Evolutionary conservation across 92 coral and sea anemone genomes (phyloP).

Genomic region (Zoanthus sociatus): DNA sequence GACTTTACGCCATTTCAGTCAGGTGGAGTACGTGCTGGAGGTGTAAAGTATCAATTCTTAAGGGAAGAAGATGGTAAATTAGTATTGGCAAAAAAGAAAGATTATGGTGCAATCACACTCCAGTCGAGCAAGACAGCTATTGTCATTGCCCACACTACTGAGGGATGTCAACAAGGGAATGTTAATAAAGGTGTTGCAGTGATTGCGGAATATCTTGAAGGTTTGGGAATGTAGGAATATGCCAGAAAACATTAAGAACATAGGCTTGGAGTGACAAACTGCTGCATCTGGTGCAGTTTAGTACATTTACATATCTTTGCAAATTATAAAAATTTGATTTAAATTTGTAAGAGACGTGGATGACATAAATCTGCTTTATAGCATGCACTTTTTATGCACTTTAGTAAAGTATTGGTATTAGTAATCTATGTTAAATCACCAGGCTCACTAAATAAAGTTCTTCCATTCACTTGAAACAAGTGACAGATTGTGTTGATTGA

Average conservation of each 20-base stretch:
- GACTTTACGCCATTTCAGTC: constrained; percentile 59
- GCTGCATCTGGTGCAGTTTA: constrained; percentile 25
- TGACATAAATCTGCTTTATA: background rate
- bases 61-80: constrained; percentile 67
- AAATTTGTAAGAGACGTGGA: constrained; percentile 15
- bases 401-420: background rate
- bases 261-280: constrained; percentile 14
- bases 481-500: background rate
- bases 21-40: constrained; percentile 44
- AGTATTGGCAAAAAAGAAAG: constrained; percentile 60
- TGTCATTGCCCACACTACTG: constrained; percentile 62
- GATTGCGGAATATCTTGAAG: constrained; percentile 77
- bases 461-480: background rate
- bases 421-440: background rate
- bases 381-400: constrained; percentile 10
- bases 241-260: constrained; percentile 1
- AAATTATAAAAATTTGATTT: constrained; percentile 31
- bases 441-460: background rate
- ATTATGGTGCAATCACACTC: constrained; percentile 53
- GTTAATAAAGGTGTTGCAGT: constrained; percentile 73
- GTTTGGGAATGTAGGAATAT: constrained; percentile 57
- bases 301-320: background rate
- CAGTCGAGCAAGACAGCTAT: constrained; percentile 75
- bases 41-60: constrained; percentile 55
- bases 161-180: constrained; percentile 78